Evolutionary conservation across 2,888 invertebrate species (phyloP).

Genomic region (Acleris cristana): DNA sequence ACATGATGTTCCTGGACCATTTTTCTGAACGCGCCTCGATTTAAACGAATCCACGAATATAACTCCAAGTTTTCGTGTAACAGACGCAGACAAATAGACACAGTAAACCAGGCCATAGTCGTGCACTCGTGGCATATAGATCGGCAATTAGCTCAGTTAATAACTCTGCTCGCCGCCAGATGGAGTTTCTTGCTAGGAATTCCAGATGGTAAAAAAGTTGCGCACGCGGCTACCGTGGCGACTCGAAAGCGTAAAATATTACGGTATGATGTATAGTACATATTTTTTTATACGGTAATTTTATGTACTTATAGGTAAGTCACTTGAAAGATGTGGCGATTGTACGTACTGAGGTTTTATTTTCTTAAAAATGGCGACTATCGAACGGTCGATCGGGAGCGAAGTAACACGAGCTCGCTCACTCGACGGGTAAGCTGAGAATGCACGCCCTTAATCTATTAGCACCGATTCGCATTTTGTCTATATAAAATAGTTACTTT

Average conservation of each 20-base stretch:
- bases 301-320: not conserved
- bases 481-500: too few relatives aligned
- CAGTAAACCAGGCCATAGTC: constrained; percentile 58
- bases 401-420: too few relatives aligned
- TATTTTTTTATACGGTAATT: constrained; percentile 3
- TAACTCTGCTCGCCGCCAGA: constrained; percentile 55
- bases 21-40: too few relatives aligned
- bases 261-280: constrained; percentile 35
- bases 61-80: not conserved
- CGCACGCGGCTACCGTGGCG: constrained; percentile 60
- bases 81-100: constrained; percentile 37
- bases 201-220: constrained; percentile 63
- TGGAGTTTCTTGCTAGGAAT: constrained; percentile 75
- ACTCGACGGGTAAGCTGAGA: too few relatives aligned
- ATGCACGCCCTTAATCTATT: too few relatives aligned
- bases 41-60: not conserved
- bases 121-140: constrained; percentile 60
- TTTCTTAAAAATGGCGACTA: too few relatives aligned
- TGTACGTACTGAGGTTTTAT: too few relatives aligned
- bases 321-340: too few relatives aligned
- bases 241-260: constrained; percentile 76
- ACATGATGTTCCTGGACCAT: too few relatives aligned
- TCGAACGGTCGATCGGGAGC: too few relatives aligned
- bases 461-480: too few relatives aligned
- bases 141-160: constrained; percentile 74